Percentiles rank a stretch among this genome's conserved stretches.
Conservation (phyloP, 2,797 vertebrate genomes). For the Hyperoplus lanceolatus region DNA sequence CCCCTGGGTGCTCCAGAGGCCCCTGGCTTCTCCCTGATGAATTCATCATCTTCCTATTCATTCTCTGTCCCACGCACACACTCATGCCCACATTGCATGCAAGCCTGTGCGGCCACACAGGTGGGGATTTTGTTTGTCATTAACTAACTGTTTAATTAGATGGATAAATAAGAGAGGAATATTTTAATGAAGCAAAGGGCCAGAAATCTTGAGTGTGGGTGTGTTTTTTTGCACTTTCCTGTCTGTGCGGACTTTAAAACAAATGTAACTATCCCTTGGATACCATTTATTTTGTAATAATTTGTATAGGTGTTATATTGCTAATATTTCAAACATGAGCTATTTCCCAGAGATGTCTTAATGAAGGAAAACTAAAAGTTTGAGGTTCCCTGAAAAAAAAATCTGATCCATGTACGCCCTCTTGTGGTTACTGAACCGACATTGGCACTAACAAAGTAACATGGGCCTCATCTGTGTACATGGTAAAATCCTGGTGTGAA, state of each 20-base stretch:
- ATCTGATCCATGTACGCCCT: constrained; percentile 53
- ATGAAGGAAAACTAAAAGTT: background rate
- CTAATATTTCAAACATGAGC: background rate
- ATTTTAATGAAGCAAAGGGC: constrained; percentile 37
- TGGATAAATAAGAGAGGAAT: constrained; percentile 13
- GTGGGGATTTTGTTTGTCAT: constrained; percentile 28
- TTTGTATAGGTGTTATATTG: constrained; percentile 6
- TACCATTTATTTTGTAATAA: background rate
- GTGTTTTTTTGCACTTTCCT: constrained; percentile 8
- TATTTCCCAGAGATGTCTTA: background rate
- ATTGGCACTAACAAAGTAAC: background rate
- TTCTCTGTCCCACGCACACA: constrained; percentile 21
- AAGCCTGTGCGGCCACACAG: constrained; percentile 9
- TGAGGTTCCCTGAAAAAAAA: background rate
- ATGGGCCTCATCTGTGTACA: background rate
- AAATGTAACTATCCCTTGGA: background rate
- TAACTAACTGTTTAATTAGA: constrained; percentile 34
- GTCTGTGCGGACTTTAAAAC: background rate
- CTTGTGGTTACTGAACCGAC: constrained; percentile 61
- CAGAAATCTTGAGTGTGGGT: background rate
- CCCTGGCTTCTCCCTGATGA: constrained; percentile 55
- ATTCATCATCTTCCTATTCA: constrained; percentile 72
- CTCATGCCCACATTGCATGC: constrained; percentile 14
- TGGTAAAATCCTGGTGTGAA: background rate
- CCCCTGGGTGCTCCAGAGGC: constrained; percentile 56